Base-by-base conservation (phyloP, 1,140 invertebrate genomes). In the Vanessa atalanta region DNA sequence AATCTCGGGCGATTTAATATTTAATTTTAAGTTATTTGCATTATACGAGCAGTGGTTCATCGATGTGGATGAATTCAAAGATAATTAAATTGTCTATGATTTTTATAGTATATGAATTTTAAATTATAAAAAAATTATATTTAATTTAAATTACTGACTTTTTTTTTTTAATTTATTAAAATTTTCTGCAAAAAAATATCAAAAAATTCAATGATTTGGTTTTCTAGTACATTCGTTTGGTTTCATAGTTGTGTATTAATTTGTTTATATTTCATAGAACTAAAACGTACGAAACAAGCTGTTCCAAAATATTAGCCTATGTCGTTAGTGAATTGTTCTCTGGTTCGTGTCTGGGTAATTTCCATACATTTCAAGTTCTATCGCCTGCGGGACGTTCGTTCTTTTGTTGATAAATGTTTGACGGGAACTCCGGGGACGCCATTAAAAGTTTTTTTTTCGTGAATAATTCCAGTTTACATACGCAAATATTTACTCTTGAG, bases 351-450 rank as follows among this genome's bases (percentile, higher is more conserved):
- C 88, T 90, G 88, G 89, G 91, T 93, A 93, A 93, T 93, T 93
- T 93, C 88, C 91, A 93, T 93, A 93, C 89, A 93, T 93, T 93
- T 91, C 87, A 91, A 93, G 91, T 93, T 93, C 89, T 85, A 91
- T 93, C 91, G 91, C 91, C 91, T 91, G 88, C 89, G 91, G 91
- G 89, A 92, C 89, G 91, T 91, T 93, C 89, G 88, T 93, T 93
- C 91, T 93, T 91, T 93, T 93, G 91, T 93, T 93, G 91, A 93
- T 93, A 93, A 93, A 93, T 93, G 91, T 93, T 93, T 93, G 91
- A 93, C 91, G 91, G 91, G 86, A 93, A 91, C 91, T 91, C 88
- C 86, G 87, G 89, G 88, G 91, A 93, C 89, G 91, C 91, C 91
- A 93, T 93, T 93, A 93, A 93, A 93, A 93, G 91, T 93, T 93